Evolutionary conservation across 1,140 invertebrate genomes (phyloP), one percentile per base, ranked within the genome.

Genomic region (Drosophila tani): DNA sequence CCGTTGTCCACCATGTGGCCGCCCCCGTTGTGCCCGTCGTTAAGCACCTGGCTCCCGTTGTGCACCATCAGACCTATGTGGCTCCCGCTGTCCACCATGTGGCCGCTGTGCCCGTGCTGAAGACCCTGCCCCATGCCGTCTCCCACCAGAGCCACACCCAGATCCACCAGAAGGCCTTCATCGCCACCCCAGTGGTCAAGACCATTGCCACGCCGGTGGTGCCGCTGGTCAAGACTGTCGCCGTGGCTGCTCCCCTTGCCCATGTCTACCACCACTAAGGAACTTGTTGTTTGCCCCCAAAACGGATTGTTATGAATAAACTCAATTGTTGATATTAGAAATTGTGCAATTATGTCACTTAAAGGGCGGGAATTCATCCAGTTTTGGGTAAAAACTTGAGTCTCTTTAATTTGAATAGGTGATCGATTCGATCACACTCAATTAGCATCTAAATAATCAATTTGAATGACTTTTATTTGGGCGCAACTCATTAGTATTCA

Each of bases 61-160:
- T 88, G 5, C 87, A 86, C 47, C 53, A 66, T 9, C 81, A 84
- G 14, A 84, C 68, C 32, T 64, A 85, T 46, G 75, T 90, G 50
- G 40, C 70, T 73, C 27, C 92, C 55, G 75, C 93, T 80, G 73
- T 94, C 59, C 50, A 94, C 56, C 32, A 93, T 9, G 81, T 67
- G n/a, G 79, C 86, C 11, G 71, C 79, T 29, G 79, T 81, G 5
- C 75, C 85, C 43, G 69, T 87, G 11, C 59, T 84, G 15, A 81
- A 88, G 68, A 58, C 69, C 46, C 47, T 77, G 43, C 90, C 91
- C 29, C 87, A 91, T 11, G 83, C 91, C 50, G 91, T 94, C 24
- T 94, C 94, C 17, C 94, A 94, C 81, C 93, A 94, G 79, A 94
- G 93, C 49, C 93, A 92, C 71, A 90, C 88, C 3, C 86, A 92